Conservation (phyloP, 2,888 invertebrate genomes). For the Brachyopa scutellaris region DNA sequence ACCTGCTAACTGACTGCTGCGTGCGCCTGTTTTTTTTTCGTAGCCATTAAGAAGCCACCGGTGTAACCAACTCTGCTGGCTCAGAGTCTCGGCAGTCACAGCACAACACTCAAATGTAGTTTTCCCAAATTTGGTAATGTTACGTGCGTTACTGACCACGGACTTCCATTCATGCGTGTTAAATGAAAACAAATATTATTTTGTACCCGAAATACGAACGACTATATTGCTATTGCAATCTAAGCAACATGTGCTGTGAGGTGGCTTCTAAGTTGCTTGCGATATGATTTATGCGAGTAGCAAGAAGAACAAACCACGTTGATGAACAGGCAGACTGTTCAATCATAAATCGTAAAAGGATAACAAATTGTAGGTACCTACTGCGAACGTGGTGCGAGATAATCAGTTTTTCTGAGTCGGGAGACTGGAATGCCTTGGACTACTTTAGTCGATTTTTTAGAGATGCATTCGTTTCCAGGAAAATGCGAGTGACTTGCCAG, state of each 20-base stretch:
- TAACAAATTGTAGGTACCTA: neutral
- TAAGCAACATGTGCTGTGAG: constrained; percentile 1
- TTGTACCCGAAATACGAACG: constrained; percentile 18
- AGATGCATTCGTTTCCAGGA: constrained; percentile 60
- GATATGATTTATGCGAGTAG: constrained; percentile 55
- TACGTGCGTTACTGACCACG: constrained; percentile 63
- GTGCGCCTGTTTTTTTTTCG: neutral
- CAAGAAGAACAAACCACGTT: constrained; percentile 55
- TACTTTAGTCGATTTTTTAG: constrained; percentile 52
- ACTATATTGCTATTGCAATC: constrained; percentile 33
- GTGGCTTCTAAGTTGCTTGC: constrained; percentile 15
- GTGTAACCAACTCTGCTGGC: neutral
- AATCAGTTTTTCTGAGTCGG: constrained; percentile 47
- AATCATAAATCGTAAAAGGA: constrained; percentile 51
- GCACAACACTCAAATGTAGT: constrained; percentile 52
- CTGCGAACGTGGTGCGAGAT: constrained; percentile 30
- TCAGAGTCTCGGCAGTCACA: constrained; percentile 1
- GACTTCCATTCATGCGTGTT: constrained; percentile 65
- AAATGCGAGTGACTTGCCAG: constrained; percentile 19
- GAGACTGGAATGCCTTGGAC: constrained; percentile 59
- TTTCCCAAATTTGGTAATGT: constrained; percentile 65
- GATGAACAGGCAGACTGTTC: constrained; percentile 49
- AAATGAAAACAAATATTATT: constrained; percentile 47
- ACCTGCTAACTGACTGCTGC: constrained; percentile 48
- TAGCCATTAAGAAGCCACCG: constrained; percentile 44